Percentiles rank a stretch among this genome's conserved stretches.
phyloP scores from a whole-genome alignment of 2,797 vertebrate species.

The Prunella strophiata region DNA sequence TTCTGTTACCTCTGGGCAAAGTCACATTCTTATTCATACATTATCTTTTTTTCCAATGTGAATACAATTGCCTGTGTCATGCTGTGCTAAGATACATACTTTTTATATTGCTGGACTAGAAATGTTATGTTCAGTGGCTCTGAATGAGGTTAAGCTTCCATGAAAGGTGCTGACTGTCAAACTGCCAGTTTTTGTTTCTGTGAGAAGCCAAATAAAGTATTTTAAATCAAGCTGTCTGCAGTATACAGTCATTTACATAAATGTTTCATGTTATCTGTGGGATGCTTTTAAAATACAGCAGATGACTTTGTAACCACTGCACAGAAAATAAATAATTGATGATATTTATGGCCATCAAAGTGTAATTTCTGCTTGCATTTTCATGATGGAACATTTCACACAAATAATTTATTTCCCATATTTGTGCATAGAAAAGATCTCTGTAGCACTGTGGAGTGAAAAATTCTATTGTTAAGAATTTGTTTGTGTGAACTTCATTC shows the following conservation, averaged over 20 bases:
- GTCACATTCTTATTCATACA: background rate
- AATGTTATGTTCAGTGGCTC: constrained; percentile 13
- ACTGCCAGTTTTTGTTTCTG: constrained; percentile 51
- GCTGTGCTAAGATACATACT: background rate
- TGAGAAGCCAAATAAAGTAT: constrained; percentile 45
- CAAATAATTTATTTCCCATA: background rate
- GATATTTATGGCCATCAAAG: background rate
- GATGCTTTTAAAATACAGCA: constrained; percentile 47
- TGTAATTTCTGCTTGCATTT: background rate
- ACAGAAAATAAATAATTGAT: constrained; percentile 59
- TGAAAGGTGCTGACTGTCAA: constrained; percentile 32
- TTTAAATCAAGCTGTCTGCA: constrained; percentile 62
- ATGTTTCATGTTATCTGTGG: constrained; percentile 67
- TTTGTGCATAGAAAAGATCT: background rate
- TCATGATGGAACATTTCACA: background rate
- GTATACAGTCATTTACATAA: constrained; percentile 61
- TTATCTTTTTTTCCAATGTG: background rate
- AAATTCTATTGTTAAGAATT: background rate
- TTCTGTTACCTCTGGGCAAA: background rate
- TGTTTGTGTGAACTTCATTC: background rate
- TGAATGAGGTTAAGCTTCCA: background rate
- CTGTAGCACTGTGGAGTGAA: background rate
- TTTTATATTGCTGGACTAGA: constrained; percentile 45
- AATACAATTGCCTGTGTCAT: background rate
- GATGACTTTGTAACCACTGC: constrained; percentile 47